A percentile compares a stretch with the other conserved stretches of the same genome.
phyloP scores from a whole-genome alignment of 2,113 vertebrate species.

The Boulengeromyrus knoepffleri region DNA sequence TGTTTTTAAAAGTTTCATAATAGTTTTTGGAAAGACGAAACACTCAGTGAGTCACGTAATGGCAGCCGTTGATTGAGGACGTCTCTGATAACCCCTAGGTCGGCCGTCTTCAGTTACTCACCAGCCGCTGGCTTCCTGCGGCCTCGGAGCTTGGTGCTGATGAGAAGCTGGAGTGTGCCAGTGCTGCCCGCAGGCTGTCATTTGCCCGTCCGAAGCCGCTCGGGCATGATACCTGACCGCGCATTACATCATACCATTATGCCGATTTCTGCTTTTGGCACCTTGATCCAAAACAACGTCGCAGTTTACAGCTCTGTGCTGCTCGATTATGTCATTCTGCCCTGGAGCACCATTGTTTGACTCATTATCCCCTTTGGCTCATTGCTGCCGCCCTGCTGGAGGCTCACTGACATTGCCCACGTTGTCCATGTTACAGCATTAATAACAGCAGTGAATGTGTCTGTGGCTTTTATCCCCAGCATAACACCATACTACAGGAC shows the following conservation, averaged over 20 bases:
- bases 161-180: neutral
- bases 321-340: neutral
- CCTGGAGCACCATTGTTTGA: neutral
- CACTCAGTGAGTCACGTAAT: neutral
- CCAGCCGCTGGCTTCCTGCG: neutral
- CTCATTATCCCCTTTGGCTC: neutral
- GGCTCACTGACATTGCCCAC: neutral
- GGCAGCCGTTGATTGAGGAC: neutral
- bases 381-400: neutral
- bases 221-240: neutral
- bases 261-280: neutral
- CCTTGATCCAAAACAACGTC: neutral
- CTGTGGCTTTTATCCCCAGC: neutral
- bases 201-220: neutral
- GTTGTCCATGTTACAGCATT: neutral
- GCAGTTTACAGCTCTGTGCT: neutral
- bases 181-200: neutral
- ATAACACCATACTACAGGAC: neutral
- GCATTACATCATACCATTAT: neutral
- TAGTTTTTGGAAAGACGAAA: neutral
- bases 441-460: neutral
- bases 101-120: neutral
- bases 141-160: neutral
- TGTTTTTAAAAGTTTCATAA: slow-evolving; percentile 1
- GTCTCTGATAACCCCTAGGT: neutral